These are phyloP conservation scores for Papilio glaucus DNA, from an alignment of 1,140 invertebrate genomes.

Conservation along the genomic window DNA sequence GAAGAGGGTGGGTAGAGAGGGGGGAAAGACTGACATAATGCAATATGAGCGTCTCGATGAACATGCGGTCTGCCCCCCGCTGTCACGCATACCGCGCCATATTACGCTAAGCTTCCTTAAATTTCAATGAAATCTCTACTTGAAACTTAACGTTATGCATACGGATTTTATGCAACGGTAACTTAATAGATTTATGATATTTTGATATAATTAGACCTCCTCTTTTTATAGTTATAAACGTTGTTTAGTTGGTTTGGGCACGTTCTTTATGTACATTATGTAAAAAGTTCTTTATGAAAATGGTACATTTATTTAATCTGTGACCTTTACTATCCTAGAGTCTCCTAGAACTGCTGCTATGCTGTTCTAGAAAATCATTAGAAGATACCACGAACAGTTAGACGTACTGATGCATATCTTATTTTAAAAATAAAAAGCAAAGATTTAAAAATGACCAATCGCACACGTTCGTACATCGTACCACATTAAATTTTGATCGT, in stretches of 20 bases:
- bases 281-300: too few relatives aligned
- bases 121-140: constrained; percentile 30
- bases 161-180: constrained; percentile 12
- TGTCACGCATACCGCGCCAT: constrained; percentile 22
- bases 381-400: too few relatives aligned
- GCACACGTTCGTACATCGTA: neutral
- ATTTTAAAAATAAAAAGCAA: neutral
- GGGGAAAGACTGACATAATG: constrained; percentile 35
- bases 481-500: neutral
- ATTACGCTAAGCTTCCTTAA: constrained; percentile 22
- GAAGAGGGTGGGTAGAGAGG: neutral
- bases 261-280: too few relatives aligned
- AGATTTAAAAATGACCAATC: constrained; percentile 4
- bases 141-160: constrained; percentile 19
- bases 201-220: too few relatives aligned
- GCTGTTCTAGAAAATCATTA: too few relatives aligned
- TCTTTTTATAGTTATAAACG: too few relatives aligned
- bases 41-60: constrained; percentile 48
- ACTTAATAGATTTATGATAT: neutral
- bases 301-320: too few relatives aligned
- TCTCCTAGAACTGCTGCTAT: too few relatives aligned
- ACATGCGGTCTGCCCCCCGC: constrained; percentile 38
- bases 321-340: too few relatives aligned
- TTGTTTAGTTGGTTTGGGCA: too few relatives aligned
- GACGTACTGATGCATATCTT: too few relatives aligned